Evolutionary conservation across 1,140 invertebrate genomes (phyloP).

Genomic region (Bombus sylvicola): DNA sequence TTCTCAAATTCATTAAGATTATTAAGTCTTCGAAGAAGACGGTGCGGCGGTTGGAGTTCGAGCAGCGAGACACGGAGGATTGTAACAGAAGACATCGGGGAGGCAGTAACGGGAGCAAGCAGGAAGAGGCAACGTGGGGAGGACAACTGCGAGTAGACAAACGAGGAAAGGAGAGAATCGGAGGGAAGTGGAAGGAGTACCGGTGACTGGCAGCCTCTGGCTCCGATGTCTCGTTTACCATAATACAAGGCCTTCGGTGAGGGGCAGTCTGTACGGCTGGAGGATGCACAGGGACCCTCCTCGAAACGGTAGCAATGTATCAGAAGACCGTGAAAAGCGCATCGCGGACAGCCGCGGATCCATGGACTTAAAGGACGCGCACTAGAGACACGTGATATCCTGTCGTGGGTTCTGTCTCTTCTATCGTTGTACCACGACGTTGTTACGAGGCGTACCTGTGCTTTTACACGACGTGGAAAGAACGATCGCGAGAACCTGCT

Average conservation of each 20-base stretch:
- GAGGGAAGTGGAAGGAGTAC: slow-evolving; percentile 44
- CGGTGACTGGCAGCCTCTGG: slow-evolving; percentile 66
- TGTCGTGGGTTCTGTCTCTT: slow-evolving; percentile 47
- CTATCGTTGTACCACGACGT: slow-evolving; percentile 11
- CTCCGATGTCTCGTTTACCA: slow-evolving; percentile 73
- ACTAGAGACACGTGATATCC: slow-evolving; percentile 45
- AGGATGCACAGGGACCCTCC: slow-evolving; percentile 25
- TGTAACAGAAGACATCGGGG: not conserved
- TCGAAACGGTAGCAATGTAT: slow-evolving; percentile 67
- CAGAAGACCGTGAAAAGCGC: slow-evolving; percentile 53
- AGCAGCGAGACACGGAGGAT: not conserved
- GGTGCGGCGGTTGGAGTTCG: not conserved
- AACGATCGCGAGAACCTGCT: slow-evolving; percentile 41
- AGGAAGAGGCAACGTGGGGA: not conserved
- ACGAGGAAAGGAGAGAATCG: slow-evolving; percentile 33
- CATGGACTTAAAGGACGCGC: slow-evolving; percentile 41
- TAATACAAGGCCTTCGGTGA: slow-evolving; percentile 68
- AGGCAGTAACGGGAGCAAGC: not conserved
- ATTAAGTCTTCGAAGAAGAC: not conserved
- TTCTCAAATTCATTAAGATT: slow-evolving; percentile 17
- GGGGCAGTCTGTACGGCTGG: slow-evolving; percentile 35
- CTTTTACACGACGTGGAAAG: slow-evolving; percentile 45
- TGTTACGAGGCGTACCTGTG: slow-evolving; percentile 32
- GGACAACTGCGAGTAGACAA: slow-evolving; percentile 13
- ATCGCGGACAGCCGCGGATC: slow-evolving; percentile 30